phyloP scores from a whole-genome alignment of 2,797 vertebrate species.

The Hipposideros larvatus region DNA sequence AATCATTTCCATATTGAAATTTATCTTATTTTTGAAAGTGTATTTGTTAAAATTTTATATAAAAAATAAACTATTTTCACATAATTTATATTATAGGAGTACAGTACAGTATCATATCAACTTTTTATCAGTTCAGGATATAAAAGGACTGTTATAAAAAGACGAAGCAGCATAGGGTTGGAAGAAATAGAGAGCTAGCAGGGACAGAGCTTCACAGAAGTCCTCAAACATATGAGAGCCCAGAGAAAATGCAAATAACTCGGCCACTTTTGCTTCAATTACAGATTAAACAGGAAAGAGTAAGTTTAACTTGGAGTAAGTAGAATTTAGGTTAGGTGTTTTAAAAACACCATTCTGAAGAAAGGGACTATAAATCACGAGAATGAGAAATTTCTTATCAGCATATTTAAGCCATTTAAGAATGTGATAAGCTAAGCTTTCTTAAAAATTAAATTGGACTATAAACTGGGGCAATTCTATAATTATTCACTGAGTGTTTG shows the following conservation, averaged over 20 bases:
- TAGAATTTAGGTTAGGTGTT: not conserved
- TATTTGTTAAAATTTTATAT: not conserved
- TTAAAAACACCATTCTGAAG: not conserved
- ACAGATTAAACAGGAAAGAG: not conserved
- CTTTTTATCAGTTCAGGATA: not conserved
- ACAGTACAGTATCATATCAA: not conserved
- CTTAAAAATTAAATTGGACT: constrained; percentile 38
- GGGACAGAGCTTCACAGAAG: not conserved
- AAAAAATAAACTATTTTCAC: constrained; percentile 8
- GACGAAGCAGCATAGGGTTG: not conserved
- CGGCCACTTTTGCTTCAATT: not conserved
- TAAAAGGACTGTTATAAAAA: not conserved
- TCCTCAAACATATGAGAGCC: not conserved
- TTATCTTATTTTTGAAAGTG: not conserved
- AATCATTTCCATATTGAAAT: constrained; percentile 1
- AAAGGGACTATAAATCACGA: not conserved
- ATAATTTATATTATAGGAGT: not conserved
- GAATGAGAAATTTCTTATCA: not conserved
- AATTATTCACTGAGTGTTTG: not conserved
- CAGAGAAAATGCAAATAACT: not conserved
- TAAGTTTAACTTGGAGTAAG: not conserved
- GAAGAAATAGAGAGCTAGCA: not conserved
- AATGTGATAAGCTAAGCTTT: not conserved
- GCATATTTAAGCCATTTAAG: not conserved
- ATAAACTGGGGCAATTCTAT: not conserved